Base-by-base conservation (phyloP, 1,140 invertebrate genomes). In the Radopholus similis region DNA sequence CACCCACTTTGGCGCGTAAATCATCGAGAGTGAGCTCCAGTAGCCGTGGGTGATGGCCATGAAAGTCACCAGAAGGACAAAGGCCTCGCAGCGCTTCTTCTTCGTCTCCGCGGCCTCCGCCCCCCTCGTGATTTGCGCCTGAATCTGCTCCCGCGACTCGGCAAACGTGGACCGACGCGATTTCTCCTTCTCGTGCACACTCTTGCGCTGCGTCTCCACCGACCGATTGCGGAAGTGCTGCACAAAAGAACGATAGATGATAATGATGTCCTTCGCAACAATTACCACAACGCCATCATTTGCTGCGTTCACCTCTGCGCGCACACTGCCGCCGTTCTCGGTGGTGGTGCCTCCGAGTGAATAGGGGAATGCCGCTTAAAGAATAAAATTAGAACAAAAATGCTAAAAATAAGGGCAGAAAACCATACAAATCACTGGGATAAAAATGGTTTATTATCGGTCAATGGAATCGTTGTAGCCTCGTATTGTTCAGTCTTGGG, bases 1-100 rank as follows among this genome's bases (percentile, higher is more conserved):
- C n/a, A n/a, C n/a, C n/a, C n/a, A n/a, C n/a, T n/a, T n/a, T 47
- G 92, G 90, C 65, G 92, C 90, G 85, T 95, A 97, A 92, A 97
- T 96, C 94, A 98, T 97, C 47, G 88, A 89, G 18, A 97, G 83
- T 6, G 92, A 93, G 74, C 91, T 93, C 73, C 89, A 89, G 82
- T 97, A 97, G 0, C 95, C 95, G 60, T 89, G 91, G 30, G 88
- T 90, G 68, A 93, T 85, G 35, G 90, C 92, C 85, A 96, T 87
- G 0, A 90, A 72, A 0, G 89, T 84, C 0, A 87, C 88, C 23
- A 90, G 87, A 26, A 86, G 71, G 86, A 92, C 91, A 83, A 91
- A 97, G 1, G 86, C n/a, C 13, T 30, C 30, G 59, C 49, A 40
- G 4, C 9, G 32, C 30, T 28, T 32, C 4, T 26, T 18, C 28